phyloP scores from a whole-genome alignment of 2,888 invertebrate species.

The Apotomis capreana region DNA sequence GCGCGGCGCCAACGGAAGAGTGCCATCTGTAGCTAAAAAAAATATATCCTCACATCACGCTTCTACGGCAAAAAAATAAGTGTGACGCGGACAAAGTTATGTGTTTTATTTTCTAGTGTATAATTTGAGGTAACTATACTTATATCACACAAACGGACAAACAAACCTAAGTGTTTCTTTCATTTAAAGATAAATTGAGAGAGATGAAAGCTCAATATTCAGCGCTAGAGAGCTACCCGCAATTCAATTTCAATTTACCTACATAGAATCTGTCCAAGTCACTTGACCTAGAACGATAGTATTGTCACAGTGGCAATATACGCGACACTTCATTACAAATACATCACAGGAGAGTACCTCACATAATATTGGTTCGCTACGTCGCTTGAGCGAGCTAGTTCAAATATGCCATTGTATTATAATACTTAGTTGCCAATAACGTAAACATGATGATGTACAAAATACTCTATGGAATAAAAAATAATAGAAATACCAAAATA shows the following conservation, averaged over 20 bases:
- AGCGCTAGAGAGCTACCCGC: neutral
- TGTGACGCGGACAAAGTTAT: no score
- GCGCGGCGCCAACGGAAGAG: no score
- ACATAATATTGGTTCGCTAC: neutral
- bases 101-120: no score
- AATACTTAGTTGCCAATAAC: neutral
- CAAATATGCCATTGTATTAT: neutral
- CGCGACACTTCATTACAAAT: conserved; percentile 46
- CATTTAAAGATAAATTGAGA: neutral
- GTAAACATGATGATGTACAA: no score
- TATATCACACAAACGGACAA: no score
- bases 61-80: no score
- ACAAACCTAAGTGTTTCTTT: neutral
- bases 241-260: conserved; percentile 29
- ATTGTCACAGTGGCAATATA: conserved; percentile 39
- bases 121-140: no score
- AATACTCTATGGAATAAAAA: no score
- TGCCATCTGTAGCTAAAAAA: no score
- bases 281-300: conserved; percentile 40
- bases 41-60: no score
- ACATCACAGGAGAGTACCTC: conserved; percentile 43
- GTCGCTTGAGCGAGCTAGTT: neutral
- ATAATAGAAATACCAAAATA: no score
- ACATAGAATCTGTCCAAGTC: conserved; percentile 15
- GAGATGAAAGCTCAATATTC: neutral